Percentiles rank a stretch among this genome's conserved stretches.
Conservation (phyloP, 1,140 invertebrate genomes). For the Rhopalosiphum padi region DNA sequence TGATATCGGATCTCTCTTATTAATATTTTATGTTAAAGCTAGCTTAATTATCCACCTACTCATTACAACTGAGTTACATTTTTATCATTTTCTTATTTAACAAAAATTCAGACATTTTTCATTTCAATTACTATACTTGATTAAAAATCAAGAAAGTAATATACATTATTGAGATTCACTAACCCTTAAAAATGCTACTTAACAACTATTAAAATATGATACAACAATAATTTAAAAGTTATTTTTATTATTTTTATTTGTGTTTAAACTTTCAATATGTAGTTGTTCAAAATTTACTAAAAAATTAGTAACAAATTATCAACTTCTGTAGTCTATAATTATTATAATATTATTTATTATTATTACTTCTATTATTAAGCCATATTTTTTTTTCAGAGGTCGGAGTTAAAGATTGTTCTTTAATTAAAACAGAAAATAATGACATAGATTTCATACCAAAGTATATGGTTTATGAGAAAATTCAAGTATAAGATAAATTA, state of each 20-base stretch:
- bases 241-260: background rate
- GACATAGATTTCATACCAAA: slow-evolving; percentile 18
- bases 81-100: no score
- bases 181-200: background rate
- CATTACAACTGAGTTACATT: no score
- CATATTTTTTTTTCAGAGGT: slow-evolving; percentile 23
- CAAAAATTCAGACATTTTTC: no score
- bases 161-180: background rate
- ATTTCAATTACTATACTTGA: no score
- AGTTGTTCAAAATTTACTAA: background rate
- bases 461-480: slow-evolving; percentile 32
- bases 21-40: no score
- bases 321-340: background rate
- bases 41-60: no score
- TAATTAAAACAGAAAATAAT: background rate
- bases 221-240: background rate
- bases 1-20: no score
- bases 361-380: no score
- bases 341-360: background rate
- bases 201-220: background rate
- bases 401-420: background rate
- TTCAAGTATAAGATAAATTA: background rate
- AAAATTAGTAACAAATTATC: background rate
- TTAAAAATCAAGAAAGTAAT: background rate
- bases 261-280: background rate